Percentiles rank a stretch among this genome's conserved stretches.
Conservation (phyloP, 1,140 invertebrate species). For the roundworm (Caenorhabditis elegans) region WBcel235 BX284603.4:6641001-6641500, state of each 20-base stretch:
- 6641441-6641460: neutral
- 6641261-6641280: neutral
- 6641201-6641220: neutral
- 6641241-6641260: neutral
- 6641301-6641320: too few relatives aligned
- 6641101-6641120: neutral
- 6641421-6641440: neutral
- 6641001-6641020: too few relatives aligned
- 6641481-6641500: too few relatives aligned
- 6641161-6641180: neutral
- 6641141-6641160: neutral
- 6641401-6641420: neutral
- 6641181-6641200: too few relatives aligned
- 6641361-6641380: slow-evolving; percentile 31
- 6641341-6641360: neutral
- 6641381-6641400: neutral
- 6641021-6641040: neutral
- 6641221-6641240: neutral
- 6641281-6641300: too few relatives aligned
- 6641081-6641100: neutral
- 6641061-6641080: neutral
- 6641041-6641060: neutral
- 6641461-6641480: neutral
- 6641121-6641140: neutral
- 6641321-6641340: neutral